Conservation (phyloP, 2,888 invertebrate species). For the Phalera bucephala region DNA sequence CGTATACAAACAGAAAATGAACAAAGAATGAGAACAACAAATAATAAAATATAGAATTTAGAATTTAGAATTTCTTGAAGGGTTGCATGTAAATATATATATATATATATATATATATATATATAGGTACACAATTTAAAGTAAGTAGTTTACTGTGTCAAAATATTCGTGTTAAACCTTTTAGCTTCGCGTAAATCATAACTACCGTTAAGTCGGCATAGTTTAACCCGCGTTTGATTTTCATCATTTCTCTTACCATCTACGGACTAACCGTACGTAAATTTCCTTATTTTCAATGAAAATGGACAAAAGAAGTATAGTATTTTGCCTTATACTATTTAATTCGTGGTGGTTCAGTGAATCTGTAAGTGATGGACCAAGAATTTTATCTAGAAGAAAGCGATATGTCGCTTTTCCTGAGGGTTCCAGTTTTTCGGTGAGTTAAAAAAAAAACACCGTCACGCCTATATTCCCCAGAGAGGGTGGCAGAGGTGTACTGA, state of each 20-base stretch:
- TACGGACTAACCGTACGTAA: slow-evolving; percentile 4
- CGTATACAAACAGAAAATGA: too few species aligned
- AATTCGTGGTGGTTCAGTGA: slow-evolving; percentile 7
- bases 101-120: too few species aligned
- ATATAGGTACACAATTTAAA: too few species aligned
- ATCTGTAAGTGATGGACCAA: slow-evolving; percentile 7
- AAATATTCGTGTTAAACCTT: slow-evolving; percentile 13
- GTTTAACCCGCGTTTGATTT: slow-evolving; percentile 13
- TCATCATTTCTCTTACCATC: slow-evolving; percentile 9
- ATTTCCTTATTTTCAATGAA: neutral
- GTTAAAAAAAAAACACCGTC: too few species aligned
- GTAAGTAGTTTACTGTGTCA: slow-evolving; percentile 26
- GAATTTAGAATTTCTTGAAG: too few species aligned
- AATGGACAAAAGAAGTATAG: slow-evolving; percentile 14
- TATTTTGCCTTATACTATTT: slow-evolving; percentile 8
- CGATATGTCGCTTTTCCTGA: slow-evolving; percentile 88
- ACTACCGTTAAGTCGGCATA: slow-evolving; percentile 22
- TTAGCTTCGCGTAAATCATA: slow-evolving; percentile 22
- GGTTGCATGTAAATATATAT: too few species aligned
- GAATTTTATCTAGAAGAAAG: slow-evolving; percentile 78
- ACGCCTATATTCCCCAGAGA: too few species aligned
- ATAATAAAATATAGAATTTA: too few species aligned
- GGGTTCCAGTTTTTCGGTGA: slow-evolving; percentile 88
- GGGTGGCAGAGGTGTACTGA: too few species aligned
- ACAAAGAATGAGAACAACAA: too few species aligned